Conservation (phyloP, 2,113 vertebrate genomes). For the Chascanopsetta lugubris region DNA sequence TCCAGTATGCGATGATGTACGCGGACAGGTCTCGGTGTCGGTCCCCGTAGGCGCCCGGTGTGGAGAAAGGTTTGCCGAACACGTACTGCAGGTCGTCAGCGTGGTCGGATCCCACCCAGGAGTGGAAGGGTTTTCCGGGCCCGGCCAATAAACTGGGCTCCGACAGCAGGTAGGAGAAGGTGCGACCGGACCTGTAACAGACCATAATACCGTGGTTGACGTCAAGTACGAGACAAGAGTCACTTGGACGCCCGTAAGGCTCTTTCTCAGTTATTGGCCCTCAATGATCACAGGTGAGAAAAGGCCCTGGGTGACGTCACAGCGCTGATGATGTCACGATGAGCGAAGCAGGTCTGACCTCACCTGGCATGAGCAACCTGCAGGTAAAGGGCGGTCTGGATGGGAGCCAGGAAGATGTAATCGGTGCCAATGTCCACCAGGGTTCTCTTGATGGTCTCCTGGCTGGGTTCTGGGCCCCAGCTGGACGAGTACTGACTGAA, state of each 20-base stretch:
- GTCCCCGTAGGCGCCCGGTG: conserved; percentile 78
- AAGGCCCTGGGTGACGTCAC: too few species aligned
- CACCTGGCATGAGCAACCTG: conserved; percentile 82
- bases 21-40: conserved; percentile 83
- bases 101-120: conserved; percentile 88
- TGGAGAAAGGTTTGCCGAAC: conserved; percentile 88
- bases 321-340: too few species aligned
- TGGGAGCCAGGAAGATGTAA: conserved; percentile 86
- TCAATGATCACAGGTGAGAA: too few species aligned
- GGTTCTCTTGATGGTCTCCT: conserved; percentile 82
- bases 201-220: not conserved
- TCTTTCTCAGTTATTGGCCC: too few species aligned
- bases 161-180: conserved; percentile 86
- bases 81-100: conserved; percentile 88
- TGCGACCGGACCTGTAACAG: conserved; percentile 71
- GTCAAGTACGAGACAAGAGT: not conserved
- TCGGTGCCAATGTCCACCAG: conserved; percentile 84
- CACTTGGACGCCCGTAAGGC: too few species aligned
- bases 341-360: conserved; percentile 38
- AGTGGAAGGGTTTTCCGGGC: conserved; percentile 70
- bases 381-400: conserved; percentile 77
- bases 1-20: conserved; percentile 90
- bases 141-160: conserved; percentile 80
- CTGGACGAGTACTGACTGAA: conserved; percentile 78
- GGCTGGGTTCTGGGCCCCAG: conserved; percentile 75